phyloP scores from a whole-genome alignment of 1,140 invertebrate species.

The Caerostris darwini region DNA sequence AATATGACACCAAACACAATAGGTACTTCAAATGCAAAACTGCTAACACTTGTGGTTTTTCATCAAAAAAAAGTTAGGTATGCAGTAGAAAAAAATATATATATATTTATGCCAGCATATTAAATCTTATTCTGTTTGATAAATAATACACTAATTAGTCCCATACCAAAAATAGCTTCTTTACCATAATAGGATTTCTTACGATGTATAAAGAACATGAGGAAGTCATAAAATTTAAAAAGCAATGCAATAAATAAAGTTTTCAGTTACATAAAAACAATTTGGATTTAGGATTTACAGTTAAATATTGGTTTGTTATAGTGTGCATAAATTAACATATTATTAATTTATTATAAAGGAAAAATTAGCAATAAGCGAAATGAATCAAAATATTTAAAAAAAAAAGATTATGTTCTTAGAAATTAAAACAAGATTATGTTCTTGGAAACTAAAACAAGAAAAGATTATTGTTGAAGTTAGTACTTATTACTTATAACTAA shows the following conservation, averaged over 20 bases:
- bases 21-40: slow-evolving; percentile 17
- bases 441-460: no score
- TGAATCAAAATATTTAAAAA: no score
- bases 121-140: not conserved
- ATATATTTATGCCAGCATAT: not conserved
- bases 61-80: not conserved
- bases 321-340: no score
- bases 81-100: not conserved
- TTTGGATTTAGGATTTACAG: not conserved
- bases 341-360: no score
- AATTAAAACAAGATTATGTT: no score
- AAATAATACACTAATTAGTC: not conserved
- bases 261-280: not conserved
- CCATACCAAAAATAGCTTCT: not conserved
- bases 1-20: slow-evolving; percentile 1
- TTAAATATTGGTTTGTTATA: not conserved
- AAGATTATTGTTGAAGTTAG: no score
- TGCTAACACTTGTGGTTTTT: slow-evolving; percentile 4
- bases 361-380: no score
- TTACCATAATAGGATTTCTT: not conserved
- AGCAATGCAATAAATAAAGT: not conserved
- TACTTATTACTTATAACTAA: no score
- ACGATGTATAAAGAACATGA: not conserved
- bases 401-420: no score
- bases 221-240: not conserved